Evolutionary conservation across 2,888 invertebrate genomes (phyloP).

Genomic region (Euplagia quadripunctaria): DNA sequence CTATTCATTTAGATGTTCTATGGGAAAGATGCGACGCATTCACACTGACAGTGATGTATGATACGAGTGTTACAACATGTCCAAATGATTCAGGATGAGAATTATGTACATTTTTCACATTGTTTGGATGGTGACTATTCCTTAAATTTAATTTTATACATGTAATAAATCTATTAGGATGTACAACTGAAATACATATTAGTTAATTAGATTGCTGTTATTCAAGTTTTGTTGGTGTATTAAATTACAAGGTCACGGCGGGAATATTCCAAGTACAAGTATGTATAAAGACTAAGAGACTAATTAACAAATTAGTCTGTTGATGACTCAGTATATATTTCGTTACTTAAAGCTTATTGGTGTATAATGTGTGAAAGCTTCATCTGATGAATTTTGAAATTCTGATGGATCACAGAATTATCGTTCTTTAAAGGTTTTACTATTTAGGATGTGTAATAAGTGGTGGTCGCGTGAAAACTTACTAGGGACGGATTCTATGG

Average conservation of each 20-base stretch:
- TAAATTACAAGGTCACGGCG: conserved; percentile 5
- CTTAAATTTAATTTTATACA: conserved; percentile 20
- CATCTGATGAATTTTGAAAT: not conserved
- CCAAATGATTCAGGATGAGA: conserved; percentile 35
- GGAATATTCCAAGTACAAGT: conserved; percentile 1
- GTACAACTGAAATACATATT: conserved; percentile 11
- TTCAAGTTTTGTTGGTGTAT: conserved; percentile 1
- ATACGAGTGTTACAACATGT: conserved; percentile 52
- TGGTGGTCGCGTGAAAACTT: not conserved
- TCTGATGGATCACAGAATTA: not conserved
- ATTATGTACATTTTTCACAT: conserved; percentile 37
- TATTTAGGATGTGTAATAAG: not conserved
- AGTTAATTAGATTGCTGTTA: conserved; percentile 15
- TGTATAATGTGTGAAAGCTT: too few species aligned
- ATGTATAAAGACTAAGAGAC: not conserved
- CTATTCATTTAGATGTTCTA: conserved; percentile 65
- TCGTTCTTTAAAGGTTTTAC: not conserved
- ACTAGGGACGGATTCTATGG: not conserved
- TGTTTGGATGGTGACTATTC: conserved; percentile 20
- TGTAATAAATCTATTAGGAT: not conserved
- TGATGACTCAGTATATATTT: conserved; percentile 17
- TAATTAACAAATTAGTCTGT: conserved; percentile 11
- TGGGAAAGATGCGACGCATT: conserved; percentile 58
- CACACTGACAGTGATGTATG: conserved; percentile 73
- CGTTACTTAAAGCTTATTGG: conserved; percentile 11